Evolutionary conservation across 2,797 vertebrate genomes (phyloP).

Genomic region (Chromis chromis): DNA sequence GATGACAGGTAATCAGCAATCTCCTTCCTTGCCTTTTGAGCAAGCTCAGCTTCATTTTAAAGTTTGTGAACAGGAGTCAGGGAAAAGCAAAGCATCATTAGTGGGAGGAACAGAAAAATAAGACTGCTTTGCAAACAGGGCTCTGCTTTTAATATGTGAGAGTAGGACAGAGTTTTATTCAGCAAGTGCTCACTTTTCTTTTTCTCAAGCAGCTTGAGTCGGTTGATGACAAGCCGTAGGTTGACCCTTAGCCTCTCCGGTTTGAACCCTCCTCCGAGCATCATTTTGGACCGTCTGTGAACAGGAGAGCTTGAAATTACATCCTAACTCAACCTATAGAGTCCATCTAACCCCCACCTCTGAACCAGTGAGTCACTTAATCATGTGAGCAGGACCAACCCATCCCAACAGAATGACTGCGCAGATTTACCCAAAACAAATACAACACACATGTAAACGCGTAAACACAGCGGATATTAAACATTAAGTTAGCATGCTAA

Average conservation of each 20-base stretch:
- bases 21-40: slow-evolving; percentile 97
- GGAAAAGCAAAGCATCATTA: slow-evolving; percentile 4
- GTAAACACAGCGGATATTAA: neutral
- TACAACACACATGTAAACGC: slow-evolving; percentile 9
- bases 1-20: slow-evolving; percentile 96
- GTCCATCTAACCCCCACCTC: slow-evolving; percentile 24
- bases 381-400: slow-evolving; percentile 70
- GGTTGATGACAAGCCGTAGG: slow-evolving; percentile 95
- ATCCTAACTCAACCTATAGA: slow-evolving; percentile 8
- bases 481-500: neutral
- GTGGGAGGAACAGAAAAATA: neutral
- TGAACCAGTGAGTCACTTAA: slow-evolving; percentile 57
- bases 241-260: slow-evolving; percentile 95
- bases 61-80: slow-evolving; percentile 31
- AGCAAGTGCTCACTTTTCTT: slow-evolving; percentile 93
- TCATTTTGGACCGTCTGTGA: slow-evolving; percentile 70
- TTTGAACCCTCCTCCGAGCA: slow-evolving; percentile 96
- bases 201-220: slow-evolving; percentile 97
- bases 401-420: slow-evolving; percentile 13
- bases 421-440: slow-evolving; percentile 36
- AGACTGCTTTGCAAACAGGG: neutral
- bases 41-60: slow-evolving; percentile 90
- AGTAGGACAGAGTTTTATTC: neutral
- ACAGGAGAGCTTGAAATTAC: slow-evolving; percentile 16
- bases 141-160: neutral